Evolutionary conservation across 2,888 invertebrate species (phyloP), one percentile per base, ranked within the genome.

Genomic region (Drosophila yooni): DNA sequence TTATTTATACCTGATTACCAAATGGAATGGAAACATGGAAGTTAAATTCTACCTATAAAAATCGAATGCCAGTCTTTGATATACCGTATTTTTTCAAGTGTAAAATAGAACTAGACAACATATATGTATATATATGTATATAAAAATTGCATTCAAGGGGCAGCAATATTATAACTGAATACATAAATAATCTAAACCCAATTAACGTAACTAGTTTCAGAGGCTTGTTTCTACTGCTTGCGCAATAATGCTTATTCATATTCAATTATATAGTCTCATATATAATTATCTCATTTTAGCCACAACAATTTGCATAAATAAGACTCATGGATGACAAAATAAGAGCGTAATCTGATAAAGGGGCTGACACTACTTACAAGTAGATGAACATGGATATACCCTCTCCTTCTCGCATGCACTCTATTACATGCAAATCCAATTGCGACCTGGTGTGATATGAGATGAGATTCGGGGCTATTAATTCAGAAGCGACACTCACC

Each of bases 381-480:
- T 48, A 50, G 38, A 21, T 18, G n/a, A 21, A 36, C 50, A 15
- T 48, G 62, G 40, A 38, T 27, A n/a, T 4, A 13, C 31, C 25
- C 34, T 5, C 10, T 18, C 27, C 13, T 18, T 38, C 27, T 38
- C 8, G 36, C 2, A 27, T 38, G 8, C 38, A 27, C n/a, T 40
- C 8, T 15, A 43, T 15, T 25, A 43, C 43, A 36, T 48, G 31
- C 36, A 46, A 56, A 43, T 52, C 51, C 58, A 64, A 71, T 61
- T 76, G 33, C 51, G 34, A 25, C 25, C 52, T 51, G 61, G 21
- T 68, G 61, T 68, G 52, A 61, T 43, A 27, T 60, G 53, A 57
- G 34, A 52, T 53, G 53, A 60, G 34, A 52, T 53, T 69, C 46
- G 33, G 52, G 33, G 34, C 70, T 50, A 71, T 71, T 76, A 71